Base-by-base conservation (phyloP, 2,888 invertebrate species). In the Labia minor region DNA sequence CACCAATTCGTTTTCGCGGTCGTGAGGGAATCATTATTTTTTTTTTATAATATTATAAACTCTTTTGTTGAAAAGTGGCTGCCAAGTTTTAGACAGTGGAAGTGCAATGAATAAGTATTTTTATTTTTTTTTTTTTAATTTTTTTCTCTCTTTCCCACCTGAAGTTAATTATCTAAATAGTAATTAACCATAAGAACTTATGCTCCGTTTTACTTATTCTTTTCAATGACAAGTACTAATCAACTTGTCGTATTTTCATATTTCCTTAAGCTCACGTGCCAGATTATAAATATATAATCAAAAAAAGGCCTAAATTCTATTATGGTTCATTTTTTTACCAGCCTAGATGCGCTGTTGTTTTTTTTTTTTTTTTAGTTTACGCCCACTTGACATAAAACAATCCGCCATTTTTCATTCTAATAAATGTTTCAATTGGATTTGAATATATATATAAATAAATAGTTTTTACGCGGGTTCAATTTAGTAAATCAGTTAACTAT, bases 61-160 rank as follows among this genome's bases (percentile, higher is more conserved):
- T 49, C 49, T 49, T 26, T 49, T 49, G 49, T 49, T 49, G 49
- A 49, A 49, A 49, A 49, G 49, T 49, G 16, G 49, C 49, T 49
- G 49, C 49, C 49, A 49, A 16, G 49, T 49, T 49, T 49, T 49
- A 26, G 49, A 49, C 49, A 16, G 14, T 49, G 3, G n/a, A 3
- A 49, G 49, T 49, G 49, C 49, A 49, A 14, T 49, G 49, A 3
- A 16, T 49, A 14, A 49, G 49, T 4, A 49, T 49, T 49, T 49
- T 49, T 49, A 8, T 49, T 14, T n/a, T n/a, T n/a, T n/a, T n/a
- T n/a, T n/a, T n/a, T n/a, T n/a, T n/a, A n/a, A n/a, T n/a, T n/a
- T n/a, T n/a, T n/a, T n/a, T n/a, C n/a, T n/a, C n/a, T n/a, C n/a
- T n/a, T n/a, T n/a, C n/a, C n/a, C 14, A 26, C 26, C 26, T n/a